These are phyloP conservation scores for Gryllus bimaculatus DNA, from an alignment of 1,140 invertebrate species.

Conservation along the genomic window DNA sequence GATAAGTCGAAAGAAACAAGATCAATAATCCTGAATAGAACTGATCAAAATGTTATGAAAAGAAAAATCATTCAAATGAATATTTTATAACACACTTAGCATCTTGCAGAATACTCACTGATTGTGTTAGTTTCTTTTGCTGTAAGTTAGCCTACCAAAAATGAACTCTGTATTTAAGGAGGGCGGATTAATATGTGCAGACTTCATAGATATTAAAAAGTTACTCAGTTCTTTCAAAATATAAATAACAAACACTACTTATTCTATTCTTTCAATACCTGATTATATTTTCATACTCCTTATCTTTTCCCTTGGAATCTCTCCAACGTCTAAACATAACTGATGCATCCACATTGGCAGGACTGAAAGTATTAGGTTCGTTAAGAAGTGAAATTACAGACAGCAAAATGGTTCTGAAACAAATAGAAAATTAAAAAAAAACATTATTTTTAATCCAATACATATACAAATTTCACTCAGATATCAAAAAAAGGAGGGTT, in stretches of 20 bases:
- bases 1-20: too few relatives aligned
- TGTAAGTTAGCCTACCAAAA: neutral
- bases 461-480: too few relatives aligned
- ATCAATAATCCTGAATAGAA: too few relatives aligned
- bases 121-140: too few relatives aligned
- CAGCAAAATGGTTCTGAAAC: slow-evolving; percentile 81
- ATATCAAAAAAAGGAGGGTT: too few relatives aligned
- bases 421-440: slow-evolving; percentile 16
- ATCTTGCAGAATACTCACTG: too few relatives aligned
- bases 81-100: too few relatives aligned
- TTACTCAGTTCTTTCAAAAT: neutral
- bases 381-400: slow-evolving; percentile 98
- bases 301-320: slow-evolving; percentile 95
- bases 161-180: neutral
- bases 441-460: too few relatives aligned
- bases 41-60: too few relatives aligned
- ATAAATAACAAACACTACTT: neutral
- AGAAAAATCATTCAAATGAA: too few relatives aligned
- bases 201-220: neutral
- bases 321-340: slow-evolving; percentile 99
- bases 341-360: slow-evolving; percentile 98
- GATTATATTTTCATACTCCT: slow-evolving; percentile 99
- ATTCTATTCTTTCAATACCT: slow-evolving; percentile 48
- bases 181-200: neutral
- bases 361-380: slow-evolving; percentile 98